Evolutionary conservation across 2,113 vertebrate genomes (phyloP).

Genomic region (Spheniscus mendiculus): DNA sequence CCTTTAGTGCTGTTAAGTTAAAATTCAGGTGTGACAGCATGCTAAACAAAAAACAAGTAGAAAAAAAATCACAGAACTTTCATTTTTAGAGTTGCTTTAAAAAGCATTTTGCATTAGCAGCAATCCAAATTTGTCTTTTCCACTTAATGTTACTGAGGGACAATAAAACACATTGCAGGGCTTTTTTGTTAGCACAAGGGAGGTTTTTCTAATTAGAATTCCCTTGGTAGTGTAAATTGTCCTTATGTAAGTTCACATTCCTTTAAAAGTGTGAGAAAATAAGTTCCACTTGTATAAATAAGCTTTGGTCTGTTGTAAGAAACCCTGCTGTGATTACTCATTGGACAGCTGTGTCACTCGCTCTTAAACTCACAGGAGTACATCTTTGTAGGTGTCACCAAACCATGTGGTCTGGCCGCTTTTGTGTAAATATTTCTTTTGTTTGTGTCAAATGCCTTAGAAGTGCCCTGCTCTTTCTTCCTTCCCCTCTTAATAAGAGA

Average conservation of each 20-base stretch:
- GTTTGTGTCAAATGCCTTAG: slow-evolving; percentile 60
- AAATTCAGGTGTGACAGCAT: neutral
- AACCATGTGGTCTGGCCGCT: slow-evolving; percentile 73
- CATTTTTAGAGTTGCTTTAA: neutral
- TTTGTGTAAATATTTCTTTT: slow-evolving; percentile 76
- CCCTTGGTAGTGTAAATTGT: slow-evolving; percentile 77
- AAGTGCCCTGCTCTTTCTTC: slow-evolving; percentile 26
- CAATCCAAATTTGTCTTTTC: slow-evolving; percentile 62
- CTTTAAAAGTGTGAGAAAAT: slow-evolving; percentile 82
- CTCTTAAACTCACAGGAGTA: slow-evolving; percentile 67
- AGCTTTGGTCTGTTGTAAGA: slow-evolving; percentile 73
- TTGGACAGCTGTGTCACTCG: slow-evolving; percentile 74
- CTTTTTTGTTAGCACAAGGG: slow-evolving; percentile 69
- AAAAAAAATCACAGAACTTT: neutral
- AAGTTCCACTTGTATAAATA: slow-evolving; percentile 86
- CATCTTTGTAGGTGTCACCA: slow-evolving; percentile 75
- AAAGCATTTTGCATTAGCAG: slow-evolving; percentile 26
- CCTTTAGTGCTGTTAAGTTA: neutral
- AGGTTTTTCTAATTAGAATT: slow-evolving; percentile 78
- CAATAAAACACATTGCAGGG: slow-evolving; percentile 64
- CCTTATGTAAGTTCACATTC: slow-evolving; percentile 78
- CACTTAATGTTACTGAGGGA: slow-evolving; percentile 49
- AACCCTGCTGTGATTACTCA: slow-evolving; percentile 76
- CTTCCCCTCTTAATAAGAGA: neutral
- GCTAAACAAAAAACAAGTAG: neutral